Conservation (phyloP, 23 tunicate genomes). For the Aplidium turbinatum region DNA sequence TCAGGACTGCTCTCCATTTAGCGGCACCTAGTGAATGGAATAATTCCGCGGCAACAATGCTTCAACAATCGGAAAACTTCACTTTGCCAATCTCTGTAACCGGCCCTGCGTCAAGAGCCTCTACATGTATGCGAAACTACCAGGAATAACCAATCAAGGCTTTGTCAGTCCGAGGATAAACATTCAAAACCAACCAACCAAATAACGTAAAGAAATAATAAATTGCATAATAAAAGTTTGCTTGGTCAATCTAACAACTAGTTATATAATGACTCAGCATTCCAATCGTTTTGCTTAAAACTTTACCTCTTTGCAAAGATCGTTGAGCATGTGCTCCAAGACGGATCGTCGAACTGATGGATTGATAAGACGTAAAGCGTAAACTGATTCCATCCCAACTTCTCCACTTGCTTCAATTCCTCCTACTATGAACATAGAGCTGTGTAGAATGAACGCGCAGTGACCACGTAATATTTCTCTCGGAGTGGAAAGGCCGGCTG, state of each 20-base stretch:
- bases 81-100: too few species aligned
- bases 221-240: neutral
- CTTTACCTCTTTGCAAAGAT: constrained; percentile 67
- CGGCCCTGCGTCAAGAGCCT: too few species aligned
- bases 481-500: constrained; percentile 61
- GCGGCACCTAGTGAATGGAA: too few species aligned
- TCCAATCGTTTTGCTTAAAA: too few species aligned
- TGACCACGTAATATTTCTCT: constrained; percentile 44
- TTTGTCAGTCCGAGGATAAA: too few species aligned
- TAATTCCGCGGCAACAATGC: too few species aligned
- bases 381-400: constrained; percentile 18
- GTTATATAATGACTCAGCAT: neutral
- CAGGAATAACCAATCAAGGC: too few species aligned
- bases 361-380: constrained; percentile 50
- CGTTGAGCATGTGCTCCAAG: constrained; percentile 63
- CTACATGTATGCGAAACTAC: too few species aligned
- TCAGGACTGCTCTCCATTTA: too few species aligned
- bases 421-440: constrained; percentile 70
- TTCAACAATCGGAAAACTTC: too few species aligned
- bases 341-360: constrained; percentile 81
- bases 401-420: constrained; percentile 49
- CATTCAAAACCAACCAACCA: too few species aligned
- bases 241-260: neutral
- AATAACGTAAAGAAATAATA: too few species aligned
- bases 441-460: constrained; percentile 55